Conservation (phyloP, 2,113 vertebrate genomes). For the Mastomys coucha region DNA sequence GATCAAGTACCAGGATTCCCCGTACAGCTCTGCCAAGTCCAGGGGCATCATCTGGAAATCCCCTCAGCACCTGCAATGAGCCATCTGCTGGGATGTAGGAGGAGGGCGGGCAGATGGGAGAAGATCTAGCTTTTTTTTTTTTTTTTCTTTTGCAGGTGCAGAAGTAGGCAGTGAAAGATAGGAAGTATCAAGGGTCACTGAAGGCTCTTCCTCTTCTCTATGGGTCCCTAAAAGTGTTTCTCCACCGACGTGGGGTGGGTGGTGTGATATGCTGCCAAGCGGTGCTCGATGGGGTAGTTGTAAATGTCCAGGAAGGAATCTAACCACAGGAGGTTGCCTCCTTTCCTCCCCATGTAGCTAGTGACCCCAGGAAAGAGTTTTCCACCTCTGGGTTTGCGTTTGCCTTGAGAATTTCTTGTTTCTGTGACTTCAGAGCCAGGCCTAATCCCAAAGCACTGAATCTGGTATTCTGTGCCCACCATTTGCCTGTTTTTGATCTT, state of each 20-base stretch:
- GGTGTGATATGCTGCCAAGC: too few species aligned
- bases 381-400: background rate
- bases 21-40: fast-evolving
- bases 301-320: background rate
- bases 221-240: background rate
- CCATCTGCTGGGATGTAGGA: background rate
- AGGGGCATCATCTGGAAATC: constrained; percentile 31
- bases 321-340: background rate
- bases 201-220: background rate
- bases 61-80: background rate
- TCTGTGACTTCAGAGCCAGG: constrained; percentile 48
- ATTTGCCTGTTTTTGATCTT: background rate
- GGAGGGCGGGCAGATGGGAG: background rate
- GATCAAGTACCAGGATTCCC: background rate
- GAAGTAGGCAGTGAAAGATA: background rate
- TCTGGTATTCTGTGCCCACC: background rate
- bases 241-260: background rate
- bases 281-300: background rate
- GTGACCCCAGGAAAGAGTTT: background rate
- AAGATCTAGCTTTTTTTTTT: background rate
- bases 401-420: background rate
- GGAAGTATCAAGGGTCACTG: fast-evolving
- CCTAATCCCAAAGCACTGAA: background rate
- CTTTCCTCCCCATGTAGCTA: background rate
- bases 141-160: background rate